phyloP scores from a whole-genome alignment of 2,888 invertebrate species.

The Drosophila austrosaltans region DNA sequence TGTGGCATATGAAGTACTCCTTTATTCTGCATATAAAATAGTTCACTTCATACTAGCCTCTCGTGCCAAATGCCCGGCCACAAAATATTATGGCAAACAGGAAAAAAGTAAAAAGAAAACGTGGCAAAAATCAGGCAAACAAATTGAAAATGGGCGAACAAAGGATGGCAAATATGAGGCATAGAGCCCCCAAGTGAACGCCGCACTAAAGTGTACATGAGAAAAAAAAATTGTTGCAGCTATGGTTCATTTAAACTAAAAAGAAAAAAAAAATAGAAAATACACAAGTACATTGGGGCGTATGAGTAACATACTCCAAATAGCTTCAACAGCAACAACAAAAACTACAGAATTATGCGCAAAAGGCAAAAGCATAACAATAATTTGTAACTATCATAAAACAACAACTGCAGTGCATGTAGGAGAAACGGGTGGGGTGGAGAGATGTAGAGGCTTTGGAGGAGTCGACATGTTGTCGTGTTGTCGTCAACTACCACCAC shows the following conservation, averaged over 20 bases:
- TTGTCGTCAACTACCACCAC: constrained; percentile 35
- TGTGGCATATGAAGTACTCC: not conserved
- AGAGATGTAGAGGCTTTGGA: not conserved
- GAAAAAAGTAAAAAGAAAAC: constrained; percentile 31
- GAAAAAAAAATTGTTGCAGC: constrained; percentile 47
- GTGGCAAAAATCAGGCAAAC: constrained; percentile 47
- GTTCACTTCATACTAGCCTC: constrained; percentile 40
- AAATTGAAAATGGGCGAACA: constrained; percentile 53
- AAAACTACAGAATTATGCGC: constrained; percentile 77
- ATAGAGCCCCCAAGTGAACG: constrained; percentile 2
- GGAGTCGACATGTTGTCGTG: constrained; percentile 14
- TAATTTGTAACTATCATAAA: constrained; percentile 25
- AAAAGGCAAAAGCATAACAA: constrained; percentile 66
- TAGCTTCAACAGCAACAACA: constrained; percentile 49
- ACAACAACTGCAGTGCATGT: constrained; percentile 42
- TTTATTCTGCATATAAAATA: constrained; percentile 4
- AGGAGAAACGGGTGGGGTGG: not conserved
- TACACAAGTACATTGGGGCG: constrained; percentile 51
- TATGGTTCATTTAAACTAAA: constrained; percentile 71
- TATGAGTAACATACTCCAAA: constrained; percentile 78
- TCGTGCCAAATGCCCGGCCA: constrained; percentile 52
- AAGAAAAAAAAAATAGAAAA: constrained; percentile 55
- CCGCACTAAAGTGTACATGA: too few relatives aligned
- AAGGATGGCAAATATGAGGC: constrained; percentile 37
- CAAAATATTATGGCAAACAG: constrained; percentile 23